Evolutionary conservation across 2,113 vertebrate genomes (phyloP).

Genomic region (Opisthocomus hoazin): DNA sequence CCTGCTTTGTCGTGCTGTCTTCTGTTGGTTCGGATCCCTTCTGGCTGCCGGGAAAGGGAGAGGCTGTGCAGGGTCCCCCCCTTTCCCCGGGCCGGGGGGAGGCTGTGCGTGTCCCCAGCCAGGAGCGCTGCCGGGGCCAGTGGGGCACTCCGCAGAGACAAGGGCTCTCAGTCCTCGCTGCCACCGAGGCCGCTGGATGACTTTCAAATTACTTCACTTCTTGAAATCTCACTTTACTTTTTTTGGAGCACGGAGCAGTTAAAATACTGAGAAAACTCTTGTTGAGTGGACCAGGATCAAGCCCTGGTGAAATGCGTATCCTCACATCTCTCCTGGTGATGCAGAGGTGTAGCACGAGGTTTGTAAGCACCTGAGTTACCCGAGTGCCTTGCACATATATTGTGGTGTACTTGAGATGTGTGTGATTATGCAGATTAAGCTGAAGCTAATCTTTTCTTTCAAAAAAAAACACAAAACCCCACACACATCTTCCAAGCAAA

Average conservation of each 20-base stretch:
- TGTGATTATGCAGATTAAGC: neutral
- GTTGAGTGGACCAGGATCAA: neutral
- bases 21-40: neutral
- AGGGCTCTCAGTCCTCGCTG: neutral
- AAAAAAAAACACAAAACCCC: neutral
- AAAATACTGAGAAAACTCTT: neutral
- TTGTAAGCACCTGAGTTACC: neutral
- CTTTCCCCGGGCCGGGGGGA: neutral
- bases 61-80: neutral
- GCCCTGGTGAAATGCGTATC: neutral
- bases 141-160: no score
- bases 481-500: neutral
- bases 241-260: rapidly evolving
- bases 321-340: rapidly evolving
- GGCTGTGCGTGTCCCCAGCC: neutral
- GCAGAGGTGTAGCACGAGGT: neutral
- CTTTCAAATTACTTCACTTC: neutral
- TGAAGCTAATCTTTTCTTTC: neutral
- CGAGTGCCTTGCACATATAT: neutral
- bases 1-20: neutral
- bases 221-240: neutral
- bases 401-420: neutral
- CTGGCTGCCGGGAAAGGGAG: neutral
- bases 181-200: neutral
- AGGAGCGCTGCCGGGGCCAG: rapidly evolving